Percentiles rank a stretch among this genome's conserved stretches.
phyloP scores from a whole-genome alignment of 2,888 invertebrate genomes.

The Hydrotaea diabolus region DNA sequence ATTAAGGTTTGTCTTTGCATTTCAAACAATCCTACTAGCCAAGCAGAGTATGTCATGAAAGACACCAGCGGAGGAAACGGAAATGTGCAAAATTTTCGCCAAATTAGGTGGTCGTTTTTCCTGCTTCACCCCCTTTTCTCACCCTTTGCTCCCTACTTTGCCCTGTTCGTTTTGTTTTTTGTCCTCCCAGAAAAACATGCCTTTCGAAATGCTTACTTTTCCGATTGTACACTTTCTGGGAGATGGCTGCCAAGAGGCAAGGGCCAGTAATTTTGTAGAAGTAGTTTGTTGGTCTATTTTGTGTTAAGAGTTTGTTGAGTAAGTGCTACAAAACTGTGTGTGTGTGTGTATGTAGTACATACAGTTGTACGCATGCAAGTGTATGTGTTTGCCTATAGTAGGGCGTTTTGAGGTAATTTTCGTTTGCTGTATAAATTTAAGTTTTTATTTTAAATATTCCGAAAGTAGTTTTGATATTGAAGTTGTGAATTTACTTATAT shows the following conservation, averaged over 20 bases:
- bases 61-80: constrained; percentile 65
- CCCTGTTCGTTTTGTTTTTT: not conserved
- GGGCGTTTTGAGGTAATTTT: constrained; percentile 58
- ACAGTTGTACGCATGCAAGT: not conserved
- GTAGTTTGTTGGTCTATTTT: constrained; percentile 35
- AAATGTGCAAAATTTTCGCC: constrained; percentile 70
- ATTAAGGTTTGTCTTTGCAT: constrained; percentile 63
- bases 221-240: constrained; percentile 1
- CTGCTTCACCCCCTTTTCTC: constrained; percentile 1
- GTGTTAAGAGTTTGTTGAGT: constrained; percentile 26
- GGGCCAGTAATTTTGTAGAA: constrained; percentile 34
- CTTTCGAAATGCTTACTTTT: constrained; percentile 4
- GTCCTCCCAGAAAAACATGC: not conserved
- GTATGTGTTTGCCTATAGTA: constrained; percentile 46
- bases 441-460: constrained; percentile 52
- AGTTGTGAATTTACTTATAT: constrained; percentile 45
- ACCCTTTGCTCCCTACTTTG: not conserved
- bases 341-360: not conserved
- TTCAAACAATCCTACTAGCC: constrained; percentile 53
- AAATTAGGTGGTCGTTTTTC: constrained; percentile 67
- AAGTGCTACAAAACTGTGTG: constrained; percentile 40
- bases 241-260: not conserved
- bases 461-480: constrained; percentile 39
- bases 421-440: constrained; percentile 50
- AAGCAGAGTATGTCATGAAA: constrained; percentile 38